These are phyloP conservation scores for Varanus komodoensis DNA, from an alignment of 2,113 vertebrate species.

Conservation along the genomic window DNA sequence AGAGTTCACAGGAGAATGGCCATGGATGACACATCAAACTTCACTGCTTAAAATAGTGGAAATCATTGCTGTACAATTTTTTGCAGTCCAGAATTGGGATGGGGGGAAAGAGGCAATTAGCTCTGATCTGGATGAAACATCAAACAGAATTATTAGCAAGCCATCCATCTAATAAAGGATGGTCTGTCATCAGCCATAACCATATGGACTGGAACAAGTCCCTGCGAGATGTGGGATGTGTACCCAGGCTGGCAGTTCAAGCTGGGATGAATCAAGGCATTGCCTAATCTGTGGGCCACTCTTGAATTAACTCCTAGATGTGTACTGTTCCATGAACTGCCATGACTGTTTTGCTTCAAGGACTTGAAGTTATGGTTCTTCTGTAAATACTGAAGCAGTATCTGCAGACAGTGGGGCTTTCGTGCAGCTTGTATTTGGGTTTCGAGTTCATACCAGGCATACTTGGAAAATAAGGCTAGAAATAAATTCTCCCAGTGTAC, in stretches of 20 bases:
- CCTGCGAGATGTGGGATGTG: background rate
- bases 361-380: constrained; percentile 30
- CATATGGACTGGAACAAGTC: background rate
- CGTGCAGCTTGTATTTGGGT: constrained; percentile 39
- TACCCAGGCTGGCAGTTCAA: background rate
- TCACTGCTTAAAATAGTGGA: background rate
- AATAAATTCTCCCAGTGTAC: background rate
- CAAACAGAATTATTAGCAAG: background rate
- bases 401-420: constrained; percentile 32
- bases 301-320: constrained; percentile 20
- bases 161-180: background rate
- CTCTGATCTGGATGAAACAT: background rate
- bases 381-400: constrained; percentile 30
- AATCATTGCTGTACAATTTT: background rate
- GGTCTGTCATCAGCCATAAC: background rate
- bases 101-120: background rate
- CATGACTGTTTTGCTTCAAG: constrained; percentile 29
- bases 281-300: constrained; percentile 9
- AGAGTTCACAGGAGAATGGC: background rate
- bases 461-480: constrained; percentile 29
- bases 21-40: background rate
- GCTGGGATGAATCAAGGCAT: constrained; percentile 19
- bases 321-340: constrained; percentile 22
- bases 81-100: background rate
- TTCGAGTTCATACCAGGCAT: constrained; percentile 17